Base-by-base conservation (phyloP, 2,888 invertebrate species). In the Harpagoxenus sublaevis region DNA sequence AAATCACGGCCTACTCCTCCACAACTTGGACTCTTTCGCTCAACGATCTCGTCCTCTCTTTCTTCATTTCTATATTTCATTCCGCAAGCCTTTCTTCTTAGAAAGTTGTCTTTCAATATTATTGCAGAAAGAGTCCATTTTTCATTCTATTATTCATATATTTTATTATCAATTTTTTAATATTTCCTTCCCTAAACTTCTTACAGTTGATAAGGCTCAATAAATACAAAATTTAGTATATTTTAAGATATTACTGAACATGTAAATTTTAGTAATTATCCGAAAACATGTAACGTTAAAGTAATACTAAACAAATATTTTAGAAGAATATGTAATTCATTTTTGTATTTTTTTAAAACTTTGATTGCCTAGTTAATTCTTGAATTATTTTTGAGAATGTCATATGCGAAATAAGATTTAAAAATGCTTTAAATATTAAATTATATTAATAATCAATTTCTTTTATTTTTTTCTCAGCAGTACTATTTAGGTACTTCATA, bases 1-100 rank as follows among this genome's bases (percentile, higher is more conserved):
- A 91, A 84, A 90, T 88, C 86, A 85, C 88, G 83, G 85, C 85
- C 73, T 48, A 51, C 63, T 86, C 83, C 83, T 86, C 70, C 85
- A 68, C 83, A 68, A 82, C 86, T 84, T 84, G 75, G 55, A 18
- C n/a, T 45, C 77, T 63, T 66, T 71, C 53, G 15, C 15, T 51
- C 39, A 28, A 45, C 31, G 9, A 78, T 65, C 18, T 18, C 62
- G 5, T 53, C 28, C 12, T 68, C 68, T 53, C 42, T 45, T 66
- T 28, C 45, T 28, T 45, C 23, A 35, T 15, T 53, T 51, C 1
- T 53, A 53, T 57, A 39, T 53, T 73, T 35, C 18, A 23, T 55
- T 68, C 18, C 18, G 5, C 12, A n/a, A 8, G 15, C 10, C 23
- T 70, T 79, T 35, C 15, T 66, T 57, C 4, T 51, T 28, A 48